phyloP scores from a whole-genome alignment of 1,140 invertebrate genomes.

The Bombus ignitus region DNA sequence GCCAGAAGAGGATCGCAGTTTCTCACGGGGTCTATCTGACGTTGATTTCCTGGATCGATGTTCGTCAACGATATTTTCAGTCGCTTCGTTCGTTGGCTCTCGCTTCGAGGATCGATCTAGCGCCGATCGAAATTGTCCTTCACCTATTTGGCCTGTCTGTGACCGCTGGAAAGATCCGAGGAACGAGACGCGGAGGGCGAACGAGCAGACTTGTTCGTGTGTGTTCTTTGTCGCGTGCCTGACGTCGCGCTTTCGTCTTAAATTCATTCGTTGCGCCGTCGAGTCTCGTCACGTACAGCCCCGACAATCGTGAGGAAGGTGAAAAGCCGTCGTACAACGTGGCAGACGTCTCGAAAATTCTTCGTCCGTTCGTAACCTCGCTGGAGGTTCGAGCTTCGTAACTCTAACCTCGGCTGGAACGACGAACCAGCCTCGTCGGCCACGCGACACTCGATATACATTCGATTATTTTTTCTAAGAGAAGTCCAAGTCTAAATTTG shows the following conservation, averaged over 20 bases:
- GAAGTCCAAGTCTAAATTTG: constrained; percentile 60
- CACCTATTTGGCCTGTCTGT: not conserved
- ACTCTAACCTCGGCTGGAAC: not conserved
- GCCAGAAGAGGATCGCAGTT: not conserved
- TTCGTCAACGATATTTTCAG: constrained; percentile 38
- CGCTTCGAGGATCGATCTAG: constrained; percentile 9
- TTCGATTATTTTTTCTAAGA: constrained; percentile 48
- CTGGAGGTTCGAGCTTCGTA: not conserved
- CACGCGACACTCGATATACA: constrained; percentile 49
- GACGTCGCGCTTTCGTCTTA: constrained; percentile 47
- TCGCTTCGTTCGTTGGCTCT: constrained; percentile 50
- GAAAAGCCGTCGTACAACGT: constrained; percentile 4
- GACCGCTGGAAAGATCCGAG: constrained; percentile 6
- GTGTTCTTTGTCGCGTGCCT: constrained; percentile 50
- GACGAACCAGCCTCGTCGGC: constrained; percentile 25
- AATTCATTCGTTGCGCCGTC: constrained; percentile 28
- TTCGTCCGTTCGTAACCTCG: not conserved
- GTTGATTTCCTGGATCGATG: constrained; percentile 56
- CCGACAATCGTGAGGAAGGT: constrained; percentile 3
- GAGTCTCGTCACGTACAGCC: not conserved
- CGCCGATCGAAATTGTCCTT: not conserved
- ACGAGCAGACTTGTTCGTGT: constrained; percentile 42
- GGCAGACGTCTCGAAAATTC: constrained; percentile 2
- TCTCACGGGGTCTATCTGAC: constrained; percentile 51
- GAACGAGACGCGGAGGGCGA: constrained; percentile 23